phyloP scores from a whole-genome alignment of 1,140 invertebrate species.

The Bemisia tabaci region DNA sequence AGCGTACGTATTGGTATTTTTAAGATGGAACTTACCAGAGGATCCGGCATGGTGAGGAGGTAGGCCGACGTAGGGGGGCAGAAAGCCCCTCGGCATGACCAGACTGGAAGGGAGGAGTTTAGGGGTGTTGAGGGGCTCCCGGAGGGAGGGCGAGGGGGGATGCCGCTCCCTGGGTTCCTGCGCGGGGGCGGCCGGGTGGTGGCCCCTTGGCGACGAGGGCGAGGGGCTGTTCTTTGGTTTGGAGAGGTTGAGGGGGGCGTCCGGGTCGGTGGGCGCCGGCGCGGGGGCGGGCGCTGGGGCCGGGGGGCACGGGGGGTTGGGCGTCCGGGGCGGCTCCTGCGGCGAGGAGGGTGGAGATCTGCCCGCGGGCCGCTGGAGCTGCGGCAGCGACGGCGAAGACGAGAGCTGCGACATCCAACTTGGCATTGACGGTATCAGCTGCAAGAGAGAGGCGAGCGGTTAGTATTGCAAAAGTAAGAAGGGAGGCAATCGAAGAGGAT shows the following conservation, averaged over 20 bases:
- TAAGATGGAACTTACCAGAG: too few species aligned
- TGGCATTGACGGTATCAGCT: conserved; percentile 8
- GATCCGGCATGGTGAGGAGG: not conserved
- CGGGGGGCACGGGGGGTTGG: conserved; percentile 34
- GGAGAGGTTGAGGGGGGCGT: conserved; percentile 73
- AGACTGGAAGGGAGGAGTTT: not conserved
- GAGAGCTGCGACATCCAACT: conserved; percentile 7
- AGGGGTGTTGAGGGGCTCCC: not conserved
- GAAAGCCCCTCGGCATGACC: conserved; percentile 18
- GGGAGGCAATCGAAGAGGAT: too few species aligned
- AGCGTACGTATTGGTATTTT: too few species aligned
- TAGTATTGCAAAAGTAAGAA: not conserved
- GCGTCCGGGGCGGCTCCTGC: conserved; percentile 17
- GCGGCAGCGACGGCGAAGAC: conserved; percentile 10
- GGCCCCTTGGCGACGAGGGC: conserved; percentile 31
- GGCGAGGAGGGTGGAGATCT: conserved; percentile 32
- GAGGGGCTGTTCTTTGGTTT: conserved; percentile 55
- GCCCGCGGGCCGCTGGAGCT: conserved; percentile 25
- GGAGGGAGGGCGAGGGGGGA: not conserved
- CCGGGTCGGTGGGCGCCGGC: conserved; percentile 42
- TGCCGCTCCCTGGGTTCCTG: not conserved
- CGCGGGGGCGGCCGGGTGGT: conserved; percentile 25
- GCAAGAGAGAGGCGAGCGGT: not conserved
- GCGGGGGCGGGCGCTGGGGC: conserved; percentile 36
- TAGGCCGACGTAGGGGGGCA: conserved; percentile 37